Base-by-base conservation (phyloP, 2,113 vertebrate genomes). In the Lagopus leucura region DNA sequence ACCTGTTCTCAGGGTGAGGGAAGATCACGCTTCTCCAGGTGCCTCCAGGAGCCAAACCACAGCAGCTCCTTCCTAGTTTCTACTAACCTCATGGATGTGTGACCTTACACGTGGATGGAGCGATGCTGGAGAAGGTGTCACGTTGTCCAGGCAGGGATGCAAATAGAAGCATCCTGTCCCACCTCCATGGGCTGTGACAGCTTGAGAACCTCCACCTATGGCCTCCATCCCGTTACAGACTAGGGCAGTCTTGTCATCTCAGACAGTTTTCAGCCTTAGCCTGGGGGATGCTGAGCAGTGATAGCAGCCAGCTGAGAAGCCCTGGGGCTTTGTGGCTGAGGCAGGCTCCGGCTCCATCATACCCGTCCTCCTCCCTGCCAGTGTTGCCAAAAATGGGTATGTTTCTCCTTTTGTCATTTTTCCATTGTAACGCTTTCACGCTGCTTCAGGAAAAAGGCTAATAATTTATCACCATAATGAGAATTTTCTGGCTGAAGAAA, bases 401-500 rank as follows among this genome's bases (percentile, higher is more conserved):
- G 47, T 91, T 95, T 87, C 64, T 88, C 66, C 42, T 92, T 94
- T 82, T 90, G 92, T 90, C 61, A 34, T 94, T 91, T 95, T 93
- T 92, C 91, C 77, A 88, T 89, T 92, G 89, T 61, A 32, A 84
- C 2, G 43, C 82, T 90, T 81, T 89, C 52, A 63, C 30, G 65
- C 77, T 93, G 90, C 57, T 91, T 81, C 91, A 92, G 82, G 83
- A 70, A 88, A 84, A 80, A 89, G 80, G 57, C 76, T 82, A 94
- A 85, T 89, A 71, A 87, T 94, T 61, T 86, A 82, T 93, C 65
- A 67, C 54, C n/a, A 47, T 75, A 93, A 77, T 75, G 88, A 89
- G 75, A 34, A 90, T 93, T 83, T 96, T 94, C 94, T 97, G 93
- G 77, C 94, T 75, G 73, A 92, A 96, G 93, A 89, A 96, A 97